Base-by-base conservation (phyloP, 2,113 vertebrate genomes). In the Drymodes brunneopygia region DNA sequence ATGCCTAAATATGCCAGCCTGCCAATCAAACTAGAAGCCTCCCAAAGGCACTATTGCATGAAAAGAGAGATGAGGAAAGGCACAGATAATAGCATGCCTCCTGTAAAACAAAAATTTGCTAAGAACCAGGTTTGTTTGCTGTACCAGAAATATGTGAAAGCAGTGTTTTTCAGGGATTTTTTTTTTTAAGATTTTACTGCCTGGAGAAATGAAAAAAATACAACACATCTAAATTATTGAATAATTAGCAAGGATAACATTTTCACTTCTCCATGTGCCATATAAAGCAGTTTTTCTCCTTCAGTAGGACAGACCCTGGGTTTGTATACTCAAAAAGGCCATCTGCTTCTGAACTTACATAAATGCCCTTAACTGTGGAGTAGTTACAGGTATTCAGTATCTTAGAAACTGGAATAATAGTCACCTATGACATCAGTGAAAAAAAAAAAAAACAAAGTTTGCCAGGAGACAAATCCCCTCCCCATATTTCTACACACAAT, bases 131-230 rank as follows among this genome's bases (percentile, higher is more conserved):
- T 45, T 80, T 48, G 36, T 48, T 61, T 79, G 17, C 36, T 82
- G 18, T 35, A 77, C 29, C 31, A 85, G 58, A 83, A 78, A 73
- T 19, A 82, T 2, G 9, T 35, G 38, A 90, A 89, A 95, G 62
- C 66, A 94, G 81, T 92, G 90, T 83, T 96, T 95, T 90, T 88
- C 75, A 71, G 23, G 33, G 57, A n/a, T 80, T 92, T 97, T 45
- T 45, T 80, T 92, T 97, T 45, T 45, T 20, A 47, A 92, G 53
- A 95, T 93, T 91, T 96, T 51, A 92, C 61, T 77, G 72, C 86
- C 86, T 72, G 75, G 7, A 20, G 17, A 69, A 93, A 92, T 94
- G 71, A 92, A 97, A 96, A 97, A 20, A 86, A 71, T 28, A 61
- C 44, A 48, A n/a, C 53, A 28, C 9, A 87, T 88, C 83, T 92